phyloP scores from a whole-genome alignment of 2,888 invertebrate genomes.

The Caenorhabditis zanzibari region DNA sequence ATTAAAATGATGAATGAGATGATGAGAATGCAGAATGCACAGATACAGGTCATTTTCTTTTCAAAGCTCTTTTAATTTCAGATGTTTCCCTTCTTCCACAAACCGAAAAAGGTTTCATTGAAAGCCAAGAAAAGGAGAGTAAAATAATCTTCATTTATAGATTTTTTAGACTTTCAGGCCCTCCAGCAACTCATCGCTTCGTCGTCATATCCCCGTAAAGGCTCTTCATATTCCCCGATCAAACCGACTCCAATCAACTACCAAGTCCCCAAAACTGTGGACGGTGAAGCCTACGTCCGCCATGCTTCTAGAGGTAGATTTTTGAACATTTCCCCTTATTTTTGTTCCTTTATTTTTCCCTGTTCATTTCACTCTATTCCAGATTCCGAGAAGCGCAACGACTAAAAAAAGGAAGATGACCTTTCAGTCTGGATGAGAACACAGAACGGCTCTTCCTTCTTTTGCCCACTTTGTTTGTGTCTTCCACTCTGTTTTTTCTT shows the following conservation, averaged over 20 bases:
- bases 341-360: neutral
- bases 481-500: constrained; percentile 18
- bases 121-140: neutral
- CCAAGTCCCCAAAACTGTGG: constrained; percentile 43
- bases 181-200: constrained; percentile 51
- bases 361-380: constrained; percentile 9
- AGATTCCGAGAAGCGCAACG: constrained; percentile 44
- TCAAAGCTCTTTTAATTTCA: constrained; percentile 7
- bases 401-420: constrained; percentile 23
- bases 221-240: neutral
- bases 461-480: constrained; percentile 22
- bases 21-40: constrained; percentile 53
- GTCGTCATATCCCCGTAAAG: constrained; percentile 18
- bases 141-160: neutral
- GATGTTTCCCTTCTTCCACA: neutral
- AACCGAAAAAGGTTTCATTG: neutral
- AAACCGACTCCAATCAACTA: neutral
- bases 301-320: constrained; percentile 34
- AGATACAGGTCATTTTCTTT: constrained; percentile 50
- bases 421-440: constrained; percentile 30
- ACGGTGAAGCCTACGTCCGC: constrained; percentile 23
- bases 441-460: constrained; percentile 16
- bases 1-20: constrained; percentile 46
- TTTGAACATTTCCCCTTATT: neutral
- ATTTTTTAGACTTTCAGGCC: constrained; percentile 44